These are phyloP conservation scores for Myotis myotis DNA, from an alignment of 2,797 vertebrate genomes.

Conservation along the genomic window DNA sequence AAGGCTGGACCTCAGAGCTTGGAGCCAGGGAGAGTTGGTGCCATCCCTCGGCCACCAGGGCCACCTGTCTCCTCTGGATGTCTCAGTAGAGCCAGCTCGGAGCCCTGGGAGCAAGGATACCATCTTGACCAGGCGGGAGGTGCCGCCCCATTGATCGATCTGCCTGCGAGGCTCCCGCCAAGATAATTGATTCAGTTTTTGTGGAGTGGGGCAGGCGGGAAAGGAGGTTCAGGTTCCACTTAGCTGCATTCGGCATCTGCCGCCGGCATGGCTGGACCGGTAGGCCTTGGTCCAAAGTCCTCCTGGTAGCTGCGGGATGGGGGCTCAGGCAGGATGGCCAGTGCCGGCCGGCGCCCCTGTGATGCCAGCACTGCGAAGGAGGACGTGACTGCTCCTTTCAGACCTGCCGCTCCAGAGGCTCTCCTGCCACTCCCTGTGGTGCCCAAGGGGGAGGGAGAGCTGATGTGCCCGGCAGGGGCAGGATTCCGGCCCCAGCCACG, in stretches of 20 bases:
- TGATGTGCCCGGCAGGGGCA: constrained; percentile 51
- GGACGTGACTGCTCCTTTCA: not conserved
- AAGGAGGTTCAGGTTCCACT: constrained; percentile 37
- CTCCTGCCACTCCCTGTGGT: not conserved
- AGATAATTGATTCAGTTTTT: constrained; percentile 75
- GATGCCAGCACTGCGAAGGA: not conserved
- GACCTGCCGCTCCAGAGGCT: not conserved
- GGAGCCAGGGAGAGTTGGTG: not conserved
- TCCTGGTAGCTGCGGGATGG: not conserved
- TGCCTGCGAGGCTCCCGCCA: constrained; percentile 63
- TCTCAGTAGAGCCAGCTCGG: constrained; percentile 38
- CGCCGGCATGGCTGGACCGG: not conserved
- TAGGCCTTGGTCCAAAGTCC: not conserved
- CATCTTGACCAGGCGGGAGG: constrained; percentile 41
- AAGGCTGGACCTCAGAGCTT: not conserved
- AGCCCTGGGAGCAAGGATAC: constrained; percentile 59
- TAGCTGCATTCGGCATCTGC: not conserved
- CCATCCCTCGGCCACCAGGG: not conserved
- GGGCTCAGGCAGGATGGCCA: not conserved
- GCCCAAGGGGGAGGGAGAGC: not conserved
- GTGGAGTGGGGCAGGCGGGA: constrained; percentile 51
- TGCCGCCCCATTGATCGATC: constrained; percentile 63
- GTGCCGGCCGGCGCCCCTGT: not conserved
- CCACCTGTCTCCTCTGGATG: constrained; percentile 50
- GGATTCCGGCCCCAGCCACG: constrained; percentile 30